Evolutionary conservation across 2,888 invertebrate genomes (phyloP), one percentile per base, ranked within the genome.

Genomic region (Hyles lineata): DNA sequence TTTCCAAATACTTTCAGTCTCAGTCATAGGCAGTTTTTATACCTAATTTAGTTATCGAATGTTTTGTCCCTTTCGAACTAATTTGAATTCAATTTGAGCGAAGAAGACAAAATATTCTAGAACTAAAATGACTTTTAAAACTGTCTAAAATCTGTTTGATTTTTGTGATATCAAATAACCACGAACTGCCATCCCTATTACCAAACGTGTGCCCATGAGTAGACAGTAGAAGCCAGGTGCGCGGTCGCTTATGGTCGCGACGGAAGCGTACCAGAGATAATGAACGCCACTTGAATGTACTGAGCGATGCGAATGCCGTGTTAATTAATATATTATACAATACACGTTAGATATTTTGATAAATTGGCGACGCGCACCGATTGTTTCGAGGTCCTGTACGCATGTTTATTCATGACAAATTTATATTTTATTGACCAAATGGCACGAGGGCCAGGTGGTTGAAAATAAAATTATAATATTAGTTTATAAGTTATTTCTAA

Each of bases 181-280:
- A 32, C 17, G 15, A 11, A 7, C 1, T 55, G 55, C 29, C 32
- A 55, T 23, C 50, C 35, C 52, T 70, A 71, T 11, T 3, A 15
- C 60, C 35, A 35, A 62, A 62, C 62, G 70, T 73, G 63, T 72
- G 76, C 80, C 80, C 81, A 83, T 79, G 81, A 82, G 84, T 82
- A 80, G 43, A 43, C 43, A 43, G 11, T 79, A 81, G 80, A 80
- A 79, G 82, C 87, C 88, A 87, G 87, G 87, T 87, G 87, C 80
- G 80, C 83, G 76, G 72, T 72, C 80, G 75, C 76, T 76, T 82
- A 80, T 77, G 82, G 78, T 75, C 75, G 78, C 77, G 77, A 79
- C 80, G 81, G 82, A 84, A 85, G 77, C 76, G 76, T 77, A 80
- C 80, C 78, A 29, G 76, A 81, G 87, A 87, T 87, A 87, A 83